These are phyloP conservation scores for Potamilus streckersoni DNA, from an alignment of 1,140 invertebrate species.

Conservation along the genomic window DNA sequence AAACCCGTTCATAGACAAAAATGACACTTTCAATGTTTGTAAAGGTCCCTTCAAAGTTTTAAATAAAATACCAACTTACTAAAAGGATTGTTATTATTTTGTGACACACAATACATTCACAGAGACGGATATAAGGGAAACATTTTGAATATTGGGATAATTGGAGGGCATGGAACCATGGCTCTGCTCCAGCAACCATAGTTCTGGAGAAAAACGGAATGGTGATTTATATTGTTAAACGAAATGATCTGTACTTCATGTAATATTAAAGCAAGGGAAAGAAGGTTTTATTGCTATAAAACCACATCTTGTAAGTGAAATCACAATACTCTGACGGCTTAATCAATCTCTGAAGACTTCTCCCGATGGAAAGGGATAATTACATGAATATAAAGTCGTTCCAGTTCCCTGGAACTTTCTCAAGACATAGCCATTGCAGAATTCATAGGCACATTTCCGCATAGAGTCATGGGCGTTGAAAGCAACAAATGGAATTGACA, in stretches of 20 bases:
- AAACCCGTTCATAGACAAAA: conserved; percentile 4
- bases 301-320: neutral
- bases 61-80: neutral
- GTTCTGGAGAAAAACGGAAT: neutral
- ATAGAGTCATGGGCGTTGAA: neutral
- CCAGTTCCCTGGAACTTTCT: neutral
- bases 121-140: neutral
- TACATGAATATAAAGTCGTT: neutral
- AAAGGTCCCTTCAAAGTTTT: conserved; percentile 2
- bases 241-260: too few relatives aligned
- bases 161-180: neutral
- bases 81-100: conserved; percentile 6
- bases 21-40: neutral
- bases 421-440: neutral
- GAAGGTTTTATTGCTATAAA: neutral
- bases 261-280: neutral
- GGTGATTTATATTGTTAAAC: neutral
- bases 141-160: conserved; percentile 7
- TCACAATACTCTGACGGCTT: neutral
- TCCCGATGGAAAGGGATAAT: too few relatives aligned
- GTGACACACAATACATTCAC: neutral
- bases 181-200: neutral
- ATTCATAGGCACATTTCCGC: conserved; percentile 5
- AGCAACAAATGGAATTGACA: neutral
- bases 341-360: too few relatives aligned